phyloP scores from a whole-genome alignment of 2,888 invertebrate genomes.

The Cepaea hortensis region DNA sequence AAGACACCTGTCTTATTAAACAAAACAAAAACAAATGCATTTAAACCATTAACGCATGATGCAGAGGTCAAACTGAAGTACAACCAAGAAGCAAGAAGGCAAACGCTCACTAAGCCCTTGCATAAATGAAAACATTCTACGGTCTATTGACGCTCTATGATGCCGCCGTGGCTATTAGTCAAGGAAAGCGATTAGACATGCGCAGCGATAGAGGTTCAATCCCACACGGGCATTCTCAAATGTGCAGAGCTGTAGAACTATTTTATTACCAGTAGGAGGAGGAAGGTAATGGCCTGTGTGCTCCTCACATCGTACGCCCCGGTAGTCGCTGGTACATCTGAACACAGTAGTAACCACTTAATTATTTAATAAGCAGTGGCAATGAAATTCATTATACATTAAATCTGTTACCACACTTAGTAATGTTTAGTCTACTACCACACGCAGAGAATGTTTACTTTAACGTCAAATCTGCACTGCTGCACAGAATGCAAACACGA shows the following conservation, averaged over 20 bases:
- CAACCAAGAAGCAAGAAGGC: too few relatives aligned
- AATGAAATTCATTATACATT: too few relatives aligned
- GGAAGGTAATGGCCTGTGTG: neutral
- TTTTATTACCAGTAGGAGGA: neutral
- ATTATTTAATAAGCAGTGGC: too few relatives aligned
- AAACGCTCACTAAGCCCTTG: neutral
- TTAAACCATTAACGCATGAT: too few relatives aligned
- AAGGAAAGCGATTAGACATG: slow-evolving; percentile 35
- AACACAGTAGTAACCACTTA: neutral
- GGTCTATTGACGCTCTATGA: neutral
- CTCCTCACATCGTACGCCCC: slow-evolving; percentile 11
- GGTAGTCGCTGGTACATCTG: neutral
- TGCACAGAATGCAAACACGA: too few relatives aligned
- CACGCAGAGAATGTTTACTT: too few relatives aligned
- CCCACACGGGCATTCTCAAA: neutral
- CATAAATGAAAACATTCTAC: neutral
- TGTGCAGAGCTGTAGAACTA: neutral
- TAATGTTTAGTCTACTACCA: too few relatives aligned
- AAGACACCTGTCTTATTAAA: too few relatives aligned
- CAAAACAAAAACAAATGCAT: too few relatives aligned
- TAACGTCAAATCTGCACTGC: too few relatives aligned
- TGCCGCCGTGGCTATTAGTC: neutral
- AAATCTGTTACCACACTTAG: too few relatives aligned
- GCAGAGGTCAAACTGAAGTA: too few relatives aligned
- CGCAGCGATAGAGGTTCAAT: neutral